These are phyloP conservation scores for Sinocyclocheilus grahami DNA, from an alignment of 2,113 vertebrate genomes.

Conservation along the genomic window DNA sequence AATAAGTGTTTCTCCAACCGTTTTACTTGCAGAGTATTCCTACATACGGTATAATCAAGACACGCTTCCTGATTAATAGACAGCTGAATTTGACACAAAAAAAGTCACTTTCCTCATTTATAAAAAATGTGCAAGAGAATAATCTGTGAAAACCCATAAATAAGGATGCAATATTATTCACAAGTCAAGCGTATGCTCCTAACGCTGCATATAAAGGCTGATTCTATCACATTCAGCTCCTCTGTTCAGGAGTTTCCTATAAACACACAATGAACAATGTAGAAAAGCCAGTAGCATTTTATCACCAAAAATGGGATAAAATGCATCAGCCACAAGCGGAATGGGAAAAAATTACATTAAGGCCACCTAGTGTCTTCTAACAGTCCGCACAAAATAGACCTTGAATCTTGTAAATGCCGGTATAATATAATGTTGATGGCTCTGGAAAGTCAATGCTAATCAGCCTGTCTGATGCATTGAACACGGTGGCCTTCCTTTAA, in stretches of 20 bases:
- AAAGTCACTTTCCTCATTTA: neutral
- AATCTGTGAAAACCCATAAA: slow-evolving; percentile 4
- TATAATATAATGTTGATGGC: slow-evolving; percentile 18
- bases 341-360: slow-evolving; percentile 18
- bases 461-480: neutral
- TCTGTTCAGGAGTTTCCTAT: neutral
- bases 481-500: slow-evolving; percentile 23
- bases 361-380: slow-evolving; percentile 23
- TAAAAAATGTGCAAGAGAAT: neutral
- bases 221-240: neutral
- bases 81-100: neutral
- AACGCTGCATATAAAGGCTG: neutral
- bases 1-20: slow-evolving; percentile 2
- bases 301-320: slow-evolving; percentile 15
- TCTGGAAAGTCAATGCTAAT: slow-evolving; percentile 39
- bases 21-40: slow-evolving; percentile 23
- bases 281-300: slow-evolving; percentile 6
- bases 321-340: neutral
- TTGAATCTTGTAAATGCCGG: slow-evolving; percentile 22
- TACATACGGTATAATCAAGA: slow-evolving; percentile 26
- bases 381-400: slow-evolving; percentile 10
- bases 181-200: neutral
- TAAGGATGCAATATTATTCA: neutral
- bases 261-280: neutral
- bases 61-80: neutral